phyloP scores from a whole-genome alignment of 2,113 vertebrate genomes.

The Sinocyclocheilus anophthalmus region DNA sequence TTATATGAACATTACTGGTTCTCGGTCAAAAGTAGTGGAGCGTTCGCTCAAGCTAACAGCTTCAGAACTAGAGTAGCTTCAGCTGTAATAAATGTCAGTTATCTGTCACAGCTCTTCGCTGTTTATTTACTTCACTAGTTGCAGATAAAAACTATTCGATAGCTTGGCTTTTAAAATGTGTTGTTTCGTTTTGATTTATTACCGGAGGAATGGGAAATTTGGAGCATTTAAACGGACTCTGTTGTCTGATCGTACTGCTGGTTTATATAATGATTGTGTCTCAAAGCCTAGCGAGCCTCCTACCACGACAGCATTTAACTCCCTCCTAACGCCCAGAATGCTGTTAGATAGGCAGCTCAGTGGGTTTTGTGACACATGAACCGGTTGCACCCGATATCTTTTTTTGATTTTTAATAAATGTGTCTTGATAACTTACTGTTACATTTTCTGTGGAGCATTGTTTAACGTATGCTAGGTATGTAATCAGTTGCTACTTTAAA shows the following conservation, averaged over 20 bases:
- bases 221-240: neutral
- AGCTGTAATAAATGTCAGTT: constrained; percentile 28
- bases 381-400: neutral
- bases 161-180: neutral
- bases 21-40: neutral
- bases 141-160: neutral
- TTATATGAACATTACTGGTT: neutral
- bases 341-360: neutral
- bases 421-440: neutral
- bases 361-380: neutral
- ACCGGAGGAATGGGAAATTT: neutral
- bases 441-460: neutral
- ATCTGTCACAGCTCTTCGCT: neutral
- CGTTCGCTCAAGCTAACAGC: neutral
- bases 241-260: neutral
- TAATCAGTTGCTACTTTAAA: neutral
- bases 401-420: neutral
- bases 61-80: neutral
- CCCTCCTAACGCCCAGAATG: neutral
- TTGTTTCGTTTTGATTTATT: neutral
- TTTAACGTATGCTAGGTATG: neutral
- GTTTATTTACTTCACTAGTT: neutral
- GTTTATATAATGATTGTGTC: neutral
- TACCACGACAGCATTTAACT: neutral
- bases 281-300: neutral